Evolutionary conservation across 2,113 vertebrate genomes (phyloP), one percentile per base, ranked within the genome.

Genomic region (Notechis scutatus): DNA sequence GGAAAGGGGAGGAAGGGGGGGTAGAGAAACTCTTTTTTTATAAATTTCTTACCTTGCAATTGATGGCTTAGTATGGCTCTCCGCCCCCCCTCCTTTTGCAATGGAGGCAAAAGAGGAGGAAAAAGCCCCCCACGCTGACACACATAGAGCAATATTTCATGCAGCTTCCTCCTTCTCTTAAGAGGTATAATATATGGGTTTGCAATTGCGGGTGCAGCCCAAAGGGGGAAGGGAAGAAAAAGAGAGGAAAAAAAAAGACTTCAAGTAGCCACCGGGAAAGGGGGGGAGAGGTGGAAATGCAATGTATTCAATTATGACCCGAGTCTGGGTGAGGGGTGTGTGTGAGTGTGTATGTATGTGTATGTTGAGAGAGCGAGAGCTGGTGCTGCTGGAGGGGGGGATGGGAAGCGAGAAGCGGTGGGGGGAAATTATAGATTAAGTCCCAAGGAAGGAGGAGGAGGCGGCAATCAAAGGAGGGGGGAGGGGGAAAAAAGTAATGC

Each of bases 291-390:
- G 57, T 59, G 23, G 57, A 7, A 85, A 91, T 50, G 92, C 94
- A 90, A 93, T 85, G 93, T 89, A 94, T 90, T 95, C 90, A 95
- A 92, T 94, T 92, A 92, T 88, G 91, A 93, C 94, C 92, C 93
- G 20, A 91, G 57, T n/a, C 91, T 91, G 50, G 15, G 92, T 39
- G 57, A 10, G 42, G 42, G 45, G 26, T 61, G 9, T 52, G 56
- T 24, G 64, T 91, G 87, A 1, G 24, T 57, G 56, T 57, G 56
- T 7, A 91, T 52, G 88, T 5, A 50, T 86, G 54, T 85, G 74
- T 26, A n/a, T 26, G 89, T 74, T 39, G 56, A 87, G 91, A 56
- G 34, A 45, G 87, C 3, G 55, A 56, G 56, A 23, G 56, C 23
- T 64, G 87, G 23, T 89, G 29, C 34, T 55, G 87, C 9, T 56